A percentile compares a stretch with the other conserved stretches of the same genome.
Evolutionary conservation across 2,113 vertebrate species (phyloP).

Genomic region (Actenoides lindsayi): DNA sequence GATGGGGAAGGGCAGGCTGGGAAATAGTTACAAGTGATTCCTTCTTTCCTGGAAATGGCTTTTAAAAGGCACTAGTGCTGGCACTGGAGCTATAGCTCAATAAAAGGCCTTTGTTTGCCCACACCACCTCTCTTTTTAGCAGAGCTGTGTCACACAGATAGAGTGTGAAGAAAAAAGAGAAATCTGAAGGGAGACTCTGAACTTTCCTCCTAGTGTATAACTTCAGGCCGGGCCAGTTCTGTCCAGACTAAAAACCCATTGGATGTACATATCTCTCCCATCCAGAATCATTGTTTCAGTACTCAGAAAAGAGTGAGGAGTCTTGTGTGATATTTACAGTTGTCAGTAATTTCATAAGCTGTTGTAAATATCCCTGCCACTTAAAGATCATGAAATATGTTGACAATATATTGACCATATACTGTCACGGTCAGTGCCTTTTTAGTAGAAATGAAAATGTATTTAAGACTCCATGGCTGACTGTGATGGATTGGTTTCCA

Average conservation of each 20-base stretch:
- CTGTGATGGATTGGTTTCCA: conserved; percentile 49
- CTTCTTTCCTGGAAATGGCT: neutral
- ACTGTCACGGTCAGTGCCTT: neutral
- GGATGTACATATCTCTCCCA: neutral
- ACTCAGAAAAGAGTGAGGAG: neutral
- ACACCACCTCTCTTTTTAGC: neutral
- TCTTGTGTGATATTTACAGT: conserved; percentile 15
- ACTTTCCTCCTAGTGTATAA: neutral
- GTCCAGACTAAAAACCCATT: neutral
- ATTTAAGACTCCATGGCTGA: conserved; percentile 20
- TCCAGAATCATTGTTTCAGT: neutral
- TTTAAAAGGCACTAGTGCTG: conserved; percentile 9
- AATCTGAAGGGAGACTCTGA: neutral
- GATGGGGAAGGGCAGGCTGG: neutral
- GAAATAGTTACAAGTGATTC: neutral
- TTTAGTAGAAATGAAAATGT: conserved; percentile 29
- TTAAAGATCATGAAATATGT: neutral
- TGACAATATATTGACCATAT: neutral
- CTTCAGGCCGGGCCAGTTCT: neutral
- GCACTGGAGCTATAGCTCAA: neutral
- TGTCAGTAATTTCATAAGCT: conserved; percentile 26
- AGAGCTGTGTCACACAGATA: neutral
- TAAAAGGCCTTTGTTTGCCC: neutral
- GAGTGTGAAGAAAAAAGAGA: neutral
- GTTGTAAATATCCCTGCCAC: conserved; percentile 33